Base-by-base conservation (phyloP, 2,113 vertebrate genomes). In the Fukomys damarensis region DNA sequence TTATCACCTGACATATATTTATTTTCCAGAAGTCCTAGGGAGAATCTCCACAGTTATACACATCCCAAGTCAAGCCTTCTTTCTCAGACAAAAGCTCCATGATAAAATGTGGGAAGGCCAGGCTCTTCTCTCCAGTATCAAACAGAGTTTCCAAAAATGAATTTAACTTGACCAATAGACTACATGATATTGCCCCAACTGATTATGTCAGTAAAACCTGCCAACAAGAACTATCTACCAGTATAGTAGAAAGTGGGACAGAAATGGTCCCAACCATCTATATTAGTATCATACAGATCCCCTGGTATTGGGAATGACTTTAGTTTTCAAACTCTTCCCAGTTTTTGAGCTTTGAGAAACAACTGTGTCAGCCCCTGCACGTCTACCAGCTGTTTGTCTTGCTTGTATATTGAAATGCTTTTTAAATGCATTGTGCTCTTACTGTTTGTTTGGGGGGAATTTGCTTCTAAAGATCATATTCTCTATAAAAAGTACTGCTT, bases 381-480 rank as follows among this genome's bases (percentile, higher is more conserved):
- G 14, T 91, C 54, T 96, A 56, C 63, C 76, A 92, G 72, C n/a
- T 91, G 7, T 88, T 96, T 79, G 30, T 85, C 49, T 95, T 28
- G 92, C 63, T 93, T 58, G 10, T 35, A 43, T 93, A 70, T 86
- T 77, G n/a, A 86, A 76, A 32, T 76, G 38, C 43, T 85, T 96
- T 92, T n/a, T 32, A 81, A 93, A 76, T 91, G 22, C 35, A 93
- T 95, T 38, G 24, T 52, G 32, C 79, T 93, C 72, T 66, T 95
- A 49, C 76, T 76, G 5, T 28, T 91, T 0, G 32, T 88, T 59
- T 59, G 6, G 38, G 12, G 38, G 16, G 30, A 5, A 7, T n/a
- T 89, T 96, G 35, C 59, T 98, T 94, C 66, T 94, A 76, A 85
- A 95, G 20, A 90, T 79, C 32, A 70, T 65, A 79, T 38, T 96